Percentiles rank a stretch among this genome's conserved stretches.
Conservation (phyloP, 2,888 invertebrate genomes). For the Parnassius glacialis region DNA sequence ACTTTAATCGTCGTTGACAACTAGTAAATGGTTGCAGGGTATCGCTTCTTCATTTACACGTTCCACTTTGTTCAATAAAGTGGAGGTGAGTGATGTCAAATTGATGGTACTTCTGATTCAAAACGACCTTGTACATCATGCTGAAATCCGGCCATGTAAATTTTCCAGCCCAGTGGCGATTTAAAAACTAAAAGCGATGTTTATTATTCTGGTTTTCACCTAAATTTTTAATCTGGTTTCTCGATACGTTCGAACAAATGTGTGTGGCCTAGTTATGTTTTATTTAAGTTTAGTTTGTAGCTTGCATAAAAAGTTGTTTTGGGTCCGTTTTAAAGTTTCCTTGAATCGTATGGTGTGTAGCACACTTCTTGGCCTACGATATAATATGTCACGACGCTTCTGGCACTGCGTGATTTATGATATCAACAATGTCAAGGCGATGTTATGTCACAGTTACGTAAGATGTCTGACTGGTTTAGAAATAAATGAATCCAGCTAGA, state of each 20-base stretch:
- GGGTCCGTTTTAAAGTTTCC: conserved; percentile 13
- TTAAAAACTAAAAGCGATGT: not conserved
- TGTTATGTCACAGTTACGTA: conserved; percentile 56
- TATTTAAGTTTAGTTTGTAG: too few relatives aligned
- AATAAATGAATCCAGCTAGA: conserved; percentile 28
- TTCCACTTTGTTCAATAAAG: conserved; percentile 73
- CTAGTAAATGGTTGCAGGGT: conserved; percentile 66
- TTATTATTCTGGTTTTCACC: conserved; percentile 1
- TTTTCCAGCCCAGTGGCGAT: conserved; percentile 26
- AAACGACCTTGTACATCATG: conserved; percentile 55
- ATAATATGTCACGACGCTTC: conserved; percentile 37
- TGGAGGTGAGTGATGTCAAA: conserved; percentile 72
- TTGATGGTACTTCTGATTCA: conserved; percentile 59
- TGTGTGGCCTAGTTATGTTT: too few relatives aligned
- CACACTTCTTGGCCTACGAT: conserved; percentile 40
- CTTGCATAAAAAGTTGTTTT: not conserved
- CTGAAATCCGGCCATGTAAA: conserved; percentile 34
- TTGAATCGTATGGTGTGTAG: conserved; percentile 18
- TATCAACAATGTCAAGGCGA: conserved; percentile 72
- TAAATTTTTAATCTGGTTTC: not conserved
- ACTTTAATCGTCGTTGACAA: conserved; percentile 57
- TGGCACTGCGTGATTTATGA: conserved; percentile 52
- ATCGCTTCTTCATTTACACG: conserved; percentile 74
- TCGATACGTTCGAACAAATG: not conserved
- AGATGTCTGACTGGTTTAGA: conserved; percentile 31